Base-by-base conservation (phyloP, 1,140 invertebrate genomes). In the Caerostris extrusa region DNA sequence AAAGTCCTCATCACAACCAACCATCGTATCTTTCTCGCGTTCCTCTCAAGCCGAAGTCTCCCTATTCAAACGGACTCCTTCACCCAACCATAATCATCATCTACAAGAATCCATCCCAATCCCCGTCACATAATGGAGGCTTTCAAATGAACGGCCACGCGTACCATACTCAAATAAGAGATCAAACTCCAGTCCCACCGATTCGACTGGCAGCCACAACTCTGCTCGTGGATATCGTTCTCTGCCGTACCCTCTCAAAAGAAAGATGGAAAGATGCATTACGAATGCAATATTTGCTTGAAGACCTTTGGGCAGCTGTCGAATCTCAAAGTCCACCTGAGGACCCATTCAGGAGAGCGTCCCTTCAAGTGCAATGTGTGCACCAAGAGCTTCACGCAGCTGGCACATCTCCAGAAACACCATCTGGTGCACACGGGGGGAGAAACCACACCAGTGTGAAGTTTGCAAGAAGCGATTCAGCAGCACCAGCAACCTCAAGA, bases 301-400 rank as follows among this genome's bases (percentile, higher is more conserved):
- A 99, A 99, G 96, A 99, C 98, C 0, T 99, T 99, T 95, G 99
- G 99, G 8, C 99, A 99, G 96, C 96, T 99, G 64, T 99, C 98
- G 4, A 99, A 99, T 96, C 96, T 99, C 12, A 99, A 99, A 96
- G 99, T 99, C 10, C 99, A 99, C 96, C 96, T 99, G 64, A 97
- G 99, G 93, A 99, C 99, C n/a, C 99, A 99, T 95, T 99, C 98
- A 3, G 99, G 99, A 0, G 99, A 99, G 95, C 96, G 99, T 77
- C 99, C 99, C 0, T 99, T 99, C 96, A 98, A 99, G 95, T 99
- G 99, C 95, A 95, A 95, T 19, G 98, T 98, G 5, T 99, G 99
- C 96, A 98, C 98, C 89, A 99, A 99, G 96, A 98, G 98, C 90
- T 99, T 99, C 96, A 99, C 98, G 0, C 99, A 99, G 96, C 96